Base-by-base conservation (phyloP, 2,797 vertebrate species). In the Lepidocolaptes lacrymiger region DNA sequence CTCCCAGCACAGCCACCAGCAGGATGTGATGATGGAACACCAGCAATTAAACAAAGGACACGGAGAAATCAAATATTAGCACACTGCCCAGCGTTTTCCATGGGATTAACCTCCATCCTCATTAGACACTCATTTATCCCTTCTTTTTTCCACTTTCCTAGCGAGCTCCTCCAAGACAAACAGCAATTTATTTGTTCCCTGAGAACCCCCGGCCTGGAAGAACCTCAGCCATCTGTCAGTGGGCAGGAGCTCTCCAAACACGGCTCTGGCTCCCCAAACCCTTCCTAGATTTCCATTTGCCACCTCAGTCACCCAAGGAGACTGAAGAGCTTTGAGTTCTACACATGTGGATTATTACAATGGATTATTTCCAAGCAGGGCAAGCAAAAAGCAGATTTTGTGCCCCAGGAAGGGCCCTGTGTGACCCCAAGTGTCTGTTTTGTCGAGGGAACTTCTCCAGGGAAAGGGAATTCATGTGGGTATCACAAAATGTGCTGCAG, bases 141-240 rank as follows among this genome's bases (percentile, higher is more conserved):
- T 46, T 7, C 46, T 71, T 24, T 19, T 19, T n/a, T 12, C 4
- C 21, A 4, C 9, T 67, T 82, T 59, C 56, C 85, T 61, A 74
- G 14, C 2, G 11, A 91, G 82, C 64, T 91, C 55, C 91, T 91
- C 80, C 91, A 63, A 85, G 90, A 78, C 82, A 87, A 82, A 46
- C 82, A 89, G 88, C n/a, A 49, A 90, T 83, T 69, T 79, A 78
- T 95, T 95, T 91, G 88, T 88, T 95, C 85, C 59, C 82, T 6
- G 12, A 89, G 91, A 93, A 86, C 72, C 79, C 80, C 1, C 2
- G 92, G 80, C 52, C 85, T 27, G 64, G 91, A 81, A 69, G 88
- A 24, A 43, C 43, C 78, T 88, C 69, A 89, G 86, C 92, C 95
- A 96, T 93, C 93, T 96, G 96, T 76, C 92, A 86, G 81, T 1